Evolutionary conservation across 2,797 vertebrate species (phyloP), one percentile per base, ranked within the genome.

Genomic region (Enteromius afrohamiltoni): DNA sequence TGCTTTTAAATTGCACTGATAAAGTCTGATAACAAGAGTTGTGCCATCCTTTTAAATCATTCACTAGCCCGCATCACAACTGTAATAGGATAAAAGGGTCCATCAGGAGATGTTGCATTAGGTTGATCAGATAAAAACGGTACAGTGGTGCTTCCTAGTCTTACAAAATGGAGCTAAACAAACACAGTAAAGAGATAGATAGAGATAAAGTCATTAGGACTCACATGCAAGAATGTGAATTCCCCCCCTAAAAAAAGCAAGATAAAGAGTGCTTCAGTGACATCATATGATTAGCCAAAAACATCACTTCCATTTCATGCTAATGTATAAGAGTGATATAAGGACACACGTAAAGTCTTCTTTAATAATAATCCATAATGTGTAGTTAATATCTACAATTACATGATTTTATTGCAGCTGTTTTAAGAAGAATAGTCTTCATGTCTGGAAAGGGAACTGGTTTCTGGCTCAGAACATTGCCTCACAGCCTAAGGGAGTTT

Each of bases 41-140:
- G 19, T 34, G 37, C 31, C 5, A 55, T n/a, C 19, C 19, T 74
- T 53, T 70, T 58, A 53, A 68, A 47, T 13, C 51, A 58, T 26
- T 58, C 67, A 40, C 64, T 55, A 55, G 34, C 42, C 23, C 45
- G 14, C 45, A 55, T 80, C 65, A 70, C 17, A 58, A 37, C 29
- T 1, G 17, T 40, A 42, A 47, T 79, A 31, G 51, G 77, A 37
- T 67, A 79, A 79, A 64, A 65, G 77, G 19, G 60, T 67, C 42
- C 77, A 65, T 70, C 65, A 19, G 65, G 78, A 80, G 31, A 55
- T n/a, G 14, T 62, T 26, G n/a, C 42, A 80, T 80, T 49, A 79
- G 65, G 21, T n/a, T 79, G 64, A 79, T 75, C 80, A 65, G 71
- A 75, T 82, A 75, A 75, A 26, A 75, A 55, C 2, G 9, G n/a